A percentile compares a stretch with the other conserved stretches of the same genome.
phyloP scores from a whole-genome alignment of 2,888 invertebrate genomes.

The Caenorhabditis becei region DNA sequence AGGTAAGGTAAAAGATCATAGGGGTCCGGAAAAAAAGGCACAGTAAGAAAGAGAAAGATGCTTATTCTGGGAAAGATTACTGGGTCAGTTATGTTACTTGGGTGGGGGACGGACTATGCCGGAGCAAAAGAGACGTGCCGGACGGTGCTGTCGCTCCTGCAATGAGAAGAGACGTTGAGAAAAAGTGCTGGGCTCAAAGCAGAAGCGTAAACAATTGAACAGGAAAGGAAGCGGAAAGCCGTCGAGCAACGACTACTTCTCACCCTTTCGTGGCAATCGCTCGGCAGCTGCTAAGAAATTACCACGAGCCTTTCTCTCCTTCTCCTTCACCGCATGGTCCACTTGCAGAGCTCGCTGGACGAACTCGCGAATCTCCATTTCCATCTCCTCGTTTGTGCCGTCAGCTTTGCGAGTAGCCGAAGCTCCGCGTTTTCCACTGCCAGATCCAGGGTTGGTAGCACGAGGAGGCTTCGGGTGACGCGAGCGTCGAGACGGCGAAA shows the following conservation, averaged over 20 bases:
- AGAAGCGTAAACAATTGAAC: no score
- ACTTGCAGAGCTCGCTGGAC: conserved; percentile 69
- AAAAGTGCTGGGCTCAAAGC: background rate
- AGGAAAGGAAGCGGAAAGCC: background rate
- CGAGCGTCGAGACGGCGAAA: conserved; percentile 34
- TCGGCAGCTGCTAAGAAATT: conserved; percentile 27
- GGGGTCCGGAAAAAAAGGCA: background rate
- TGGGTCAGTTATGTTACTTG: background rate
- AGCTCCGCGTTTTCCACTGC: conserved; percentile 49
- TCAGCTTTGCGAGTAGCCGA: conserved; percentile 58
- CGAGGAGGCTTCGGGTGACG: conserved; percentile 28
- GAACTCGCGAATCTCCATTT: conserved; percentile 67
- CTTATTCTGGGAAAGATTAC: background rate
- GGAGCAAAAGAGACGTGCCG: background rate
- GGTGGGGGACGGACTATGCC: background rate
- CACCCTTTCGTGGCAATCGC: conserved; percentile 16
- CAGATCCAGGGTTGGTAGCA: background rate
- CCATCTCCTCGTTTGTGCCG: conserved; percentile 67
- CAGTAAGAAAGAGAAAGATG: background rate
- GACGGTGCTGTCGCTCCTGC: conserved; percentile 31
- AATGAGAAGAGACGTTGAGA: conserved; percentile 13
- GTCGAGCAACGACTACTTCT: background rate
- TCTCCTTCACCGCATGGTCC: conserved; percentile 70
- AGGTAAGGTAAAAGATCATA: background rate
- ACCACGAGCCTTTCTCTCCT: conserved; percentile 67